phyloP scores from a whole-genome alignment of 2,113 vertebrate genomes.

The Leptodactylus fuscus region DNA sequence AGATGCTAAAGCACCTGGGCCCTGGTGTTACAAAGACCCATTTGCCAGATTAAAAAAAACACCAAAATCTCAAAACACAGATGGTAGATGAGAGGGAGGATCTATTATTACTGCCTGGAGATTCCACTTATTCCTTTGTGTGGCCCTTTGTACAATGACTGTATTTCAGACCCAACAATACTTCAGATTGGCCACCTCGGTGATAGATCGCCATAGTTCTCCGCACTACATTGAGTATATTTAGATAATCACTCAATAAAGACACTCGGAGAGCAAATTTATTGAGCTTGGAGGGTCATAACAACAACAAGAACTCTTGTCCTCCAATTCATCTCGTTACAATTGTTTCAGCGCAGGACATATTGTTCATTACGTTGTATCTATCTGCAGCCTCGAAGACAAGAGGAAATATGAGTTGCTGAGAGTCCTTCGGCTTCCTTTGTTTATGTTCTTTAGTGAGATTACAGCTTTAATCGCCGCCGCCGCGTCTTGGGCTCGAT shows the following conservation, averaged over 20 bases:
- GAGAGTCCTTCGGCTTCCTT: slow-evolving; percentile 13
- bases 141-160: not conserved
- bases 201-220: not conserved
- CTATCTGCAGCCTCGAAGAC: not conserved
- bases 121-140: no score
- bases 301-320: not conserved
- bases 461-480: slow-evolving; percentile 45
- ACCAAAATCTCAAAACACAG: no score
- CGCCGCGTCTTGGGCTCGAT: not conserved
- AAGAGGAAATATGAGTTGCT: slow-evolving; percentile 27
- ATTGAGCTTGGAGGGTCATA: not conserved
- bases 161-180: not conserved
- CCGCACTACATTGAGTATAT: not conserved
- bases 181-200: not conserved
- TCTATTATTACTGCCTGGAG: not conserved
- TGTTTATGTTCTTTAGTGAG: slow-evolving; percentile 39
- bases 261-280: not conserved
- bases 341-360: not conserved
- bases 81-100: no score
- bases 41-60: no score
- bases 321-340: not conserved
- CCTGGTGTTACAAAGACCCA: no score
- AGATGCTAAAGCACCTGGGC: no score
- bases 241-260: not conserved
- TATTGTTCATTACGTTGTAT: not conserved